Percentiles rank a stretch among this genome's conserved stretches.
These are phyloP conservation scores for Carabus problematicus DNA, from an alignment of 2,888 invertebrate genomes.

Conservation along the genomic window DNA sequence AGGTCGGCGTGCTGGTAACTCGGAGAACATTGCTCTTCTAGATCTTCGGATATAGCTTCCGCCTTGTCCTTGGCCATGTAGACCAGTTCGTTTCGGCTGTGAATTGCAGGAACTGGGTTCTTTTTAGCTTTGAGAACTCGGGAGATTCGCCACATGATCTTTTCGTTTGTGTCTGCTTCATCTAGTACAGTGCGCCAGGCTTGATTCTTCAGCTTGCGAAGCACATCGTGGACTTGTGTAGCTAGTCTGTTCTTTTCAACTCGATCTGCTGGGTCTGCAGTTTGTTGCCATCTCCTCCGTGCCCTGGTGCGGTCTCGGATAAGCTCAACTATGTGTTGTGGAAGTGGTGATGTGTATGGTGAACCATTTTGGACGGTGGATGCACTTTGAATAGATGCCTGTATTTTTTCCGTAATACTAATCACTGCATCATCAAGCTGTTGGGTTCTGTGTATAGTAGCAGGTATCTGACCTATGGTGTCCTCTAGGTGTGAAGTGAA, in stretches of 20 bases:
- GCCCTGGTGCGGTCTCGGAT: background rate
- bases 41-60: conserved; percentile 6
- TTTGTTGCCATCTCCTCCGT: background rate
- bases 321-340: too few species aligned
- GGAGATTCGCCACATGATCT: too few species aligned
- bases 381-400: background rate
- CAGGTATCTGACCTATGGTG: background rate
- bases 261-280: background rate
- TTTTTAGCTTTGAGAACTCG: too few species aligned
- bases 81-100: conserved; percentile 1
- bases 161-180: too few species aligned
- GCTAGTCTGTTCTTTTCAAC: too few species aligned
- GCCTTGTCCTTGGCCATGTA: conserved; percentile 1
- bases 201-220: too few species aligned
- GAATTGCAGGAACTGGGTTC: too few species aligned
- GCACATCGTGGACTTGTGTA: too few species aligned
- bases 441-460: background rate
- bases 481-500: background rate
- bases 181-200: too few species aligned
- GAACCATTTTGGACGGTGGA: too few species aligned
- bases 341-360: too few species aligned
- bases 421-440: background rate
- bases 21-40: background rate
- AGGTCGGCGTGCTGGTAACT: background rate
- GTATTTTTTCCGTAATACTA: background rate